Percentiles rank a stretch among this genome's conserved stretches.
Evolutionary conservation across 2,888 invertebrate genomes (phyloP).

Genomic region (Myopa testacea): DNA sequence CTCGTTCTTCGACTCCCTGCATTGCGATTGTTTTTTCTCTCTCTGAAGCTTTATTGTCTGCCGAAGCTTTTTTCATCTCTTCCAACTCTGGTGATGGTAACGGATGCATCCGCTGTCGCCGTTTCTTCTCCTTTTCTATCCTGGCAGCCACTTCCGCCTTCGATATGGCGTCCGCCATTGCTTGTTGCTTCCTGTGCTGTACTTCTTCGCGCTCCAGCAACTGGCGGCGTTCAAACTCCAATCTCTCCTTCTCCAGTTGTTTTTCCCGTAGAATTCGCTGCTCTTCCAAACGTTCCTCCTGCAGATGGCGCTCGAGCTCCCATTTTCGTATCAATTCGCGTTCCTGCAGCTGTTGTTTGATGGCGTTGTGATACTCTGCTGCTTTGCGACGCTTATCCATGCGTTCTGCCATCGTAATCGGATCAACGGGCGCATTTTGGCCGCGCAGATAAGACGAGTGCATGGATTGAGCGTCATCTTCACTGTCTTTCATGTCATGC

Average conservation of each 20-base stretch:
- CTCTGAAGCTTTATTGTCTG: background rate
- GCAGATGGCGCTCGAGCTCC: slow-evolving; percentile 79
- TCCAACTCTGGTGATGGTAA: slow-evolving; percentile 5
- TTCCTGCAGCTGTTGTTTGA: slow-evolving; percentile 86
- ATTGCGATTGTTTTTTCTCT: slow-evolving; percentile 33
- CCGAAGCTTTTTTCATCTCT: background rate
- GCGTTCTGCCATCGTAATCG: slow-evolving; percentile 82
- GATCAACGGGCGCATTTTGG: slow-evolving; percentile 87
- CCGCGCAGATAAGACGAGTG: slow-evolving; percentile 82
- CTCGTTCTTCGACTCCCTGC: slow-evolving; percentile 53
- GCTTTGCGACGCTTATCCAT: slow-evolving; percentile 86
- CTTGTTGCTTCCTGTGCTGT: slow-evolving; percentile 79
- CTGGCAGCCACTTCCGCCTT: slow-evolving; percentile 81
- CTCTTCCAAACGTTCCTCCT: slow-evolving; percentile 86
- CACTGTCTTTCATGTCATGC: slow-evolving; percentile 70
- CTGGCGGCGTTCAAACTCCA: slow-evolving; percentile 79
- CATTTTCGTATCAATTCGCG: slow-evolving; percentile 80
- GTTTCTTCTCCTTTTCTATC: slow-evolving; percentile 73
- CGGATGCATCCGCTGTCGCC: slow-evolving; percentile 55
- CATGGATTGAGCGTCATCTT: slow-evolving; percentile 64
- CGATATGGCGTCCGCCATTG: slow-evolving; percentile 82
- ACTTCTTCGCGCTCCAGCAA: slow-evolving; percentile 77
- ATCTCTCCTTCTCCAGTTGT: slow-evolving; percentile 75
- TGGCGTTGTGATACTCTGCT: slow-evolving; percentile 86
- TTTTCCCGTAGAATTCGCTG: slow-evolving; percentile 80